Conservation (phyloP, 1,140 invertebrate species). For the Mycetomoellerius zeteki region DNA sequence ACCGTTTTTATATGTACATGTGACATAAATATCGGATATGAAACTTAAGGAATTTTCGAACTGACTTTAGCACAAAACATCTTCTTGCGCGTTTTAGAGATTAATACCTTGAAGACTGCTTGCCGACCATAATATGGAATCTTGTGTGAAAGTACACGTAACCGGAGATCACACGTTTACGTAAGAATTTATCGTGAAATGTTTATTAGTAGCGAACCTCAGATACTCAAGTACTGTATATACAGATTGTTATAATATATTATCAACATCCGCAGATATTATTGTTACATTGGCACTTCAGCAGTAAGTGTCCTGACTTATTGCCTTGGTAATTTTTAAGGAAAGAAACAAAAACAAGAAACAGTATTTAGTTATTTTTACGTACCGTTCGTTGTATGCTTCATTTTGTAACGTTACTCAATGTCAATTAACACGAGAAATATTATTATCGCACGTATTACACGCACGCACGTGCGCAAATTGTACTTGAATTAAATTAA, state of each 20-base stretch:
- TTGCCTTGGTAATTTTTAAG: conserved; percentile 61
- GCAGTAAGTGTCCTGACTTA: conserved; percentile 48
- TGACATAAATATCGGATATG: conserved; percentile 2
- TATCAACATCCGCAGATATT: conserved; percentile 48
- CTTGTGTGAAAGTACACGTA: conserved; percentile 51
- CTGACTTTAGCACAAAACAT: conserved; percentile 52
- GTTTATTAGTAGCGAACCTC: conserved; percentile 35
- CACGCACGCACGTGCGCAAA: conserved; percentile 27
- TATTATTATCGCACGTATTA: conserved; percentile 55
- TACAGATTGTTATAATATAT: conserved; percentile 58
- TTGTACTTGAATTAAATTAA: conserved; percentile 62
- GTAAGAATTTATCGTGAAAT: conserved; percentile 18
- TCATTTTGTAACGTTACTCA: conserved; percentile 52
- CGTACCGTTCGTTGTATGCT: conserved; percentile 26
- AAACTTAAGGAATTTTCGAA: conserved; percentile 18
- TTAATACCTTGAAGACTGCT: conserved; percentile 58
- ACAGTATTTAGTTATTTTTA: conserved; percentile 46
- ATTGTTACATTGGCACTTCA: conserved; percentile 48
- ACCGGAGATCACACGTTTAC: conserved; percentile 25
- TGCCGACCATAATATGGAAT: conserved; percentile 35
- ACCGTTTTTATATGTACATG: conserved; percentile 1
- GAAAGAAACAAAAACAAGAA: not conserved
- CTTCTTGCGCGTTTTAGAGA: conserved; percentile 52
- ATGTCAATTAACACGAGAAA: conserved; percentile 60
- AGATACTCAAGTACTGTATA: conserved; percentile 50